These are phyloP conservation scores for Acanthosoma haemorrhoidale DNA, from an alignment of 2,888 invertebrate species.

Conservation along the genomic window DNA sequence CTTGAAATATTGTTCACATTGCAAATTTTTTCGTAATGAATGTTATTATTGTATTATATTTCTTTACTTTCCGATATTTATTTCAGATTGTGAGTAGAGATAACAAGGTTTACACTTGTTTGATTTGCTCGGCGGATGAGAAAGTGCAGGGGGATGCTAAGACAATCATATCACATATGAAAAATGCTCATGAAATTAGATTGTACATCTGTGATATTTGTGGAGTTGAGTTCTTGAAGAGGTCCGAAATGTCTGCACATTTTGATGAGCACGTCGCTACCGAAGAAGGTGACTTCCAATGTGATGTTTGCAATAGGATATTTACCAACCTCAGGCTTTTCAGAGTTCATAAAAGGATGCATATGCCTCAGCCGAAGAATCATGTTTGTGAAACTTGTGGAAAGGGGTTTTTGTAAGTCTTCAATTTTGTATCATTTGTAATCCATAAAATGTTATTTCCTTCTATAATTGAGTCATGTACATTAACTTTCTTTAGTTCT, in stretches of 20 bases:
- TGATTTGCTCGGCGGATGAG: constrained; percentile 49
- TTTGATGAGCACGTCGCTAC: constrained; percentile 58
- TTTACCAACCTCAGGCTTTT: constrained; percentile 58
- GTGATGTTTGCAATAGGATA: constrained; percentile 58
- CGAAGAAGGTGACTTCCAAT: constrained; percentile 59
- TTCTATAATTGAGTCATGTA: too few species aligned
- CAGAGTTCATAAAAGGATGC: constrained; percentile 60
- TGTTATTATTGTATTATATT: too few species aligned
- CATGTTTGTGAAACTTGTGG: constrained; percentile 62
- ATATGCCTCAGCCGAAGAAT: constrained; percentile 56
- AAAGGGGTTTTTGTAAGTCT: constrained; percentile 57
- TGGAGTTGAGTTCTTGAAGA: constrained; percentile 58
- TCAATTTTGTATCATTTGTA: too few species aligned
- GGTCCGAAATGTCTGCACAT: constrained; percentile 55
- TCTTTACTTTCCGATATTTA: too few species aligned
- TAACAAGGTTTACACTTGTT: constrained; percentile 53
- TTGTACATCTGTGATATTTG: constrained; percentile 68
- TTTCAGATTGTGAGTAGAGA: constrained; percentile 44
- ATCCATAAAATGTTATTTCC: too few species aligned
- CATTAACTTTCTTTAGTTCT: too few species aligned
- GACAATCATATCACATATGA: constrained; percentile 58
- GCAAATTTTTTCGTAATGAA: too few species aligned
- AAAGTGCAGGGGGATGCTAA: constrained; percentile 54
- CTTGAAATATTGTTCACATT: too few species aligned
- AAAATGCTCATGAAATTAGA: constrained; percentile 55